phyloP scores from a whole-genome alignment of 2,113 vertebrate genomes.

The Cavia porcellus region DNA sequence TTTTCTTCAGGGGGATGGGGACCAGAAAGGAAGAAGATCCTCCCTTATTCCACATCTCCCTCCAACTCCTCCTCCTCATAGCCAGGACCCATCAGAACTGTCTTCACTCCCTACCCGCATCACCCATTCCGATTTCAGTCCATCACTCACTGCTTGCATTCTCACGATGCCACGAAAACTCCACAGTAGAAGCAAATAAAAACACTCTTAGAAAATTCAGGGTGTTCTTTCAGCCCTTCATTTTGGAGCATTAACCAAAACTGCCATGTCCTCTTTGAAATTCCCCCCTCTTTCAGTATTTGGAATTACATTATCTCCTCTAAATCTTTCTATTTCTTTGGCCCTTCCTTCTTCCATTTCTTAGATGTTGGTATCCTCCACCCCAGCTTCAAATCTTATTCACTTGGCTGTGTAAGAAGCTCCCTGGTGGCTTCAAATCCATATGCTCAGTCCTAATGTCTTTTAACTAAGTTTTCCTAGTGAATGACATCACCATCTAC shows the following conservation, averaged over 20 bases:
- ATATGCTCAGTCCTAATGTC: not conserved
- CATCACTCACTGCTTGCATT: not conserved
- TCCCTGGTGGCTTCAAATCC: not conserved
- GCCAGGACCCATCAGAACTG: not conserved
- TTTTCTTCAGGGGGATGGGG: not conserved
- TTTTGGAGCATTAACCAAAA: not conserved
- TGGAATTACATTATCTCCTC: not conserved
- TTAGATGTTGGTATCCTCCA: not conserved
- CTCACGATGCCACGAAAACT: not conserved
- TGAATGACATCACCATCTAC: not conserved
- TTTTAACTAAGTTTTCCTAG: not conserved
- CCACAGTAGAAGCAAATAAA: not conserved
- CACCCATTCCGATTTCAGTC: not conserved
- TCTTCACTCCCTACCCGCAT: not conserved
- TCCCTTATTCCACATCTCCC: not conserved
- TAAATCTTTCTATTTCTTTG: not conserved
- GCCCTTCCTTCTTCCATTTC: not conserved
- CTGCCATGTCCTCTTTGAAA: not conserved
- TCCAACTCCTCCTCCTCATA: not conserved
- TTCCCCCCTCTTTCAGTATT: not conserved
- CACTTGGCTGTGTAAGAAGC: not conserved
- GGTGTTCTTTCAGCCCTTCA: not conserved
- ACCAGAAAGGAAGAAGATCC: not conserved
- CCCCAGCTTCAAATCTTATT: conserved; percentile 2
- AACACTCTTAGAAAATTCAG: not conserved